Evolutionary conservation across 2,797 vertebrate species (phyloP), one percentile per base, ranked within the genome.

Genomic region (Brachyalestes nurse): DNA sequence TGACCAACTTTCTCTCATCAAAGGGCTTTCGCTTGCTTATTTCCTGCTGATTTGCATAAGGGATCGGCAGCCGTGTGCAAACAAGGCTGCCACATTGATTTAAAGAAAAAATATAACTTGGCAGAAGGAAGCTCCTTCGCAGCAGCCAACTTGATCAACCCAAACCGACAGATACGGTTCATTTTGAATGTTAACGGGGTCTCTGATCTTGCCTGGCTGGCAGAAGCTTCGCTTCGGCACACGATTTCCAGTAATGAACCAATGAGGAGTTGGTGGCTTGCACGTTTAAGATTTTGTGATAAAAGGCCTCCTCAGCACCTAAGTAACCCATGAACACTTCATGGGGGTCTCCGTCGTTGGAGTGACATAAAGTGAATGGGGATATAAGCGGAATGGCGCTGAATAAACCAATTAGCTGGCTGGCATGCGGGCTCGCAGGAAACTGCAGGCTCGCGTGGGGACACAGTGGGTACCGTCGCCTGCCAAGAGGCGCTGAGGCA

Each of bases 361-460:
- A 85, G 80, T 82, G 78, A 84, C 77, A 62, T 61, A 62, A 78
- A 83, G 87, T 84, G 65, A 89, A 89, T 83, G 75, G 60, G 78
- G 70, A 79, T 83, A 78, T 45, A 82, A 84, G 69, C 73, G 77
- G 87, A 83, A 88, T 49, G 60, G 67, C 72, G 80, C 79, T 86
- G 85, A 87, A 90, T 89, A 88, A 91, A 90, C 88, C 89, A 92
- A 92, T 93, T 91, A 92, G 82, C 79, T 78, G 51, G 17, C 67
- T 76, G 86, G 85, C 84, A 84, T 85, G 84, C 16, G 75, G 85
- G 88, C 90, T 88, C 90, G 84, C 76, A 83, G 79, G 79, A 89
- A 82, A 53, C 85, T 58, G 75, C 62, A 65, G 78, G 72, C 53
- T 83, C 73, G 34, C 47, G 80, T 34, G 65, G 75, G 79, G 77